Percentiles rank a stretch among this genome's conserved stretches.
Conservation (phyloP, 2,888 invertebrate genomes). For the Acheta domesticus region DNA sequence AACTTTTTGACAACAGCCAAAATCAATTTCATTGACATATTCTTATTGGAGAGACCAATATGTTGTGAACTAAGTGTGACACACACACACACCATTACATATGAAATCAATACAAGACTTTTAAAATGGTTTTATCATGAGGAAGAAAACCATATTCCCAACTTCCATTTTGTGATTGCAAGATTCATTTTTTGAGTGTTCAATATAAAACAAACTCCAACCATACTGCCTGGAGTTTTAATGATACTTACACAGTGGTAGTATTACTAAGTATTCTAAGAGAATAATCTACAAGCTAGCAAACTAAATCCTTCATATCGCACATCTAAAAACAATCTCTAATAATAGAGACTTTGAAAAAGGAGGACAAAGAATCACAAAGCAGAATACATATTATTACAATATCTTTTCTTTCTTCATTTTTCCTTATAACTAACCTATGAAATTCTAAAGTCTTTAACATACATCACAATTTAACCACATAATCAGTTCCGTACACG, state of each 20-base stretch:
- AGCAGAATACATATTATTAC: conserved; percentile 32
- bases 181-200: conserved; percentile 25
- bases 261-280: conserved; percentile 23
- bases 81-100: conserved; percentile 23
- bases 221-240: conserved; percentile 23
- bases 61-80: conserved; percentile 21
- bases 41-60: conserved; percentile 27
- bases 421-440: conserved; percentile 33
- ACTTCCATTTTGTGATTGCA: conserved; percentile 25
- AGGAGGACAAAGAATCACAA: conserved; percentile 33
- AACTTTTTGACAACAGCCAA: conserved; percentile 9
- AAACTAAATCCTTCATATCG: conserved; percentile 35
- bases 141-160: conserved; percentile 25
- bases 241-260: conserved; percentile 27
- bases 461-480: conserved; percentile 21
- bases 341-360: conserved; percentile 4
- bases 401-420: conserved; percentile 26
- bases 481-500: conserved; percentile 27
- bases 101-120: conserved; percentile 24
- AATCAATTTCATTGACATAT: conserved; percentile 2
- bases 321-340: conserved; percentile 33
- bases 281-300: conserved; percentile 24
- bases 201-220: conserved; percentile 30
- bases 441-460: conserved; percentile 26
- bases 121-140: conserved; percentile 26